Conservation (phyloP, 2,113 vertebrate species). For the Ictidomys tridecemlineatus region DNA sequence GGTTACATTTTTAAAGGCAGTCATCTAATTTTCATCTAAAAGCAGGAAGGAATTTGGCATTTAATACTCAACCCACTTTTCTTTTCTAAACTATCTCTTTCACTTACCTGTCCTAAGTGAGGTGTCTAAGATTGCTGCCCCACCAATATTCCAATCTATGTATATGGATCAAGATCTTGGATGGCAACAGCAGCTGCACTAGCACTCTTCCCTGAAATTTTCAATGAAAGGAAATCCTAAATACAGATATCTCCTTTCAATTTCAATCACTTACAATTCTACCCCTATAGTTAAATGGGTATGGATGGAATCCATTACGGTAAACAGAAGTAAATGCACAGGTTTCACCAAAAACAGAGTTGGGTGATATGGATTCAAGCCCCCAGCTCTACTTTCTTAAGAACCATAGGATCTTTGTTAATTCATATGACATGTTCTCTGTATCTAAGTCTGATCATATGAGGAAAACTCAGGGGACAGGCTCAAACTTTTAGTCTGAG, state of each 20-base stretch:
- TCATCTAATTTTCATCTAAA: slow-evolving; percentile 47
- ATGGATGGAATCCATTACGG: neutral
- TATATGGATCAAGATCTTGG: slow-evolving; percentile 35
- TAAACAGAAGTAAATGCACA: slow-evolving; percentile 36
- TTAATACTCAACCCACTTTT: slow-evolving; percentile 19
- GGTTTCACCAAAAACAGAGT: slow-evolving; percentile 55
- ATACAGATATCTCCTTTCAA: neutral
- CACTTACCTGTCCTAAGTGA: slow-evolving; percentile 73
- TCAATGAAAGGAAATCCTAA: slow-evolving; percentile 72
- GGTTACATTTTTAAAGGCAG: slow-evolving; percentile 27
- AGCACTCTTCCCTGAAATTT: slow-evolving; percentile 63
- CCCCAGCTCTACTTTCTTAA: neutral
- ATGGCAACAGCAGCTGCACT: slow-evolving; percentile 2
- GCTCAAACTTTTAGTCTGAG: neutral
- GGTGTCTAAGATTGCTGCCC: slow-evolving; percentile 47
- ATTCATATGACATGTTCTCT: neutral
- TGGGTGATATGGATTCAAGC: neutral
- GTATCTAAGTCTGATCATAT: neutral
- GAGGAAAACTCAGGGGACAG: neutral
- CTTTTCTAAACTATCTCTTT: slow-evolving; percentile 19
- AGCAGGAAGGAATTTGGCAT: neutral
- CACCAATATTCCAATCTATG: slow-evolving; percentile 52
- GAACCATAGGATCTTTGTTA: neutral
- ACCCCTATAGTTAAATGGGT: neutral
- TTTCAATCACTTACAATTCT: slow-evolving; percentile 49